These are phyloP conservation scores for Phylloscopus trochiloides DNA, from an alignment of 2,113 vertebrate genomes.

Conservation along the genomic window DNA sequence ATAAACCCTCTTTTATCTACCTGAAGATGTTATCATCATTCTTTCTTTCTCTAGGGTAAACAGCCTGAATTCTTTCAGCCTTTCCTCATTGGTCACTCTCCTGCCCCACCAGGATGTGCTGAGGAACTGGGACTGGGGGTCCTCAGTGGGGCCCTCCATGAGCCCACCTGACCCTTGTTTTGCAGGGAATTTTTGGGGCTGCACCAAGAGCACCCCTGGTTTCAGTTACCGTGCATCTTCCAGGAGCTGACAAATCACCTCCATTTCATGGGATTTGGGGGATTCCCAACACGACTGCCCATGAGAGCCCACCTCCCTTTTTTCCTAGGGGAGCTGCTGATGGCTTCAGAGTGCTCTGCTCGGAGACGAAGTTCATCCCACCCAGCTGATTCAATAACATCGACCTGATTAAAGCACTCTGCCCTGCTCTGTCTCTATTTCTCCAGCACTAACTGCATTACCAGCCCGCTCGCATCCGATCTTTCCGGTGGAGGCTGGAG, in stretches of 20 bases:
- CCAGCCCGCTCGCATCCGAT: not conserved
- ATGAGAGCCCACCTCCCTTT: not conserved
- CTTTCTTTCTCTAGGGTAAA: not conserved
- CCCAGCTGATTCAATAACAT: not conserved
- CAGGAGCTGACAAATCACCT: not conserved
- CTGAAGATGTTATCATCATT: not conserved
- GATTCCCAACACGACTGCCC: accelerated
- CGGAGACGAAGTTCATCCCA: not conserved
- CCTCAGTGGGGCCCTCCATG: not conserved
- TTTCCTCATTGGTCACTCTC: not conserved
- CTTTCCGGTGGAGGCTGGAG: not conserved
- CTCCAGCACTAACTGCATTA: slow-evolving; percentile 31
- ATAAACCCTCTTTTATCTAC: not conserved
- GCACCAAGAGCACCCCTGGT: not conserved
- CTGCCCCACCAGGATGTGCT: not conserved
- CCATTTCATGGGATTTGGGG: not conserved
- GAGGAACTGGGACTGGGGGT: not conserved
- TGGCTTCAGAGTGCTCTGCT: not conserved
- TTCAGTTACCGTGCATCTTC: not conserved
- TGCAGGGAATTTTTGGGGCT: not conserved
- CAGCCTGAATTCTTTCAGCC: not conserved
- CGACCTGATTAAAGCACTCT: not conserved
- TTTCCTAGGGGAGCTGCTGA: not conserved
- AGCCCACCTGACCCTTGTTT: not conserved
- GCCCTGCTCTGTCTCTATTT: slow-evolving; percentile 9